Conservation (phyloP, 2,113 vertebrate genomes). For the Myodes glareolus region DNA sequence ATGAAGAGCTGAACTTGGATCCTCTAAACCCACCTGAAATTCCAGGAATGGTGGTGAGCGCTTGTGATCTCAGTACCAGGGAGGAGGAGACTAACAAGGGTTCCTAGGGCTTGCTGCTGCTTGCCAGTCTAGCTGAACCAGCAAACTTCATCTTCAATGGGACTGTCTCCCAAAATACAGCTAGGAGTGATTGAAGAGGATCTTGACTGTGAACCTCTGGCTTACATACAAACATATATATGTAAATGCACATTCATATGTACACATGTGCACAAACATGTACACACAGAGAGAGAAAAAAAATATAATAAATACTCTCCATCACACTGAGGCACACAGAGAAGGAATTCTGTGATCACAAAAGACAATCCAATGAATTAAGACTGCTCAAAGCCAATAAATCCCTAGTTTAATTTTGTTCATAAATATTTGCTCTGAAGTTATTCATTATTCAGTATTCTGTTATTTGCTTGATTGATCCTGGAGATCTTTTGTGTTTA, state of each 20-base stretch:
- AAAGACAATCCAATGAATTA: background rate
- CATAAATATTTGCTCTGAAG: conserved; percentile 66
- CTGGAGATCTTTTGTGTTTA: conserved; percentile 64
- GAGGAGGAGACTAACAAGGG: background rate
- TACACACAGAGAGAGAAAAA: background rate
- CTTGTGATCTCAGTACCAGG: background rate
- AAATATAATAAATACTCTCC: background rate
- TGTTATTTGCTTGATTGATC: conserved; percentile 69
- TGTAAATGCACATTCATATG: no score
- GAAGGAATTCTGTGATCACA: background rate
- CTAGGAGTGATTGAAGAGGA: background rate
- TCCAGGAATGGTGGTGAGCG: background rate
- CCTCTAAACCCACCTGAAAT: background rate
- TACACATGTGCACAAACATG: background rate
- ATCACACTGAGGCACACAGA: background rate
- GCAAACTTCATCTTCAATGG: background rate
- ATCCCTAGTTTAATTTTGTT: conserved; percentile 9
- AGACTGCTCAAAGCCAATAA: conserved; percentile 33
- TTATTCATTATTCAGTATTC: conserved; percentile 69
- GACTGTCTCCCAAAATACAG: background rate
- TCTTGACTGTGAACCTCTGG: background rate
- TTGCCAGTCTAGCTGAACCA: background rate
- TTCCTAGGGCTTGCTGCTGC: background rate
- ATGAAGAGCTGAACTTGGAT: no score
- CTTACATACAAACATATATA: no score